phyloP scores from a whole-genome alignment of 2,797 vertebrate species.

The Rhabdophis nuchalis region DNA sequence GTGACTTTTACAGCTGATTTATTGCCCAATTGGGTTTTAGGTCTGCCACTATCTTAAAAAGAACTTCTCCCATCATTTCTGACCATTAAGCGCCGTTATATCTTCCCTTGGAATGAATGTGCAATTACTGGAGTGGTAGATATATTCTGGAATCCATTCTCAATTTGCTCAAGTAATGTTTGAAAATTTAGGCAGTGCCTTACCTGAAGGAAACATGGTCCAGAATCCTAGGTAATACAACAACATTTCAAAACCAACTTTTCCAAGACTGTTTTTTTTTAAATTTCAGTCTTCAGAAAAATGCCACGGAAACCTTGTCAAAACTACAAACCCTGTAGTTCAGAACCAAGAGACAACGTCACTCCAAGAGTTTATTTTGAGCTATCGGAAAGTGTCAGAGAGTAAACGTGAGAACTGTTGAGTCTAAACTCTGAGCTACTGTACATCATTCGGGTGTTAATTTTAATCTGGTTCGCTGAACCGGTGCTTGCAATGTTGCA shows the following conservation, averaged over 20 bases:
- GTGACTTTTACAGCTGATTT: conserved; percentile 58
- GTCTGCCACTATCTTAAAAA: conserved; percentile 43
- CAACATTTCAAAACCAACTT: not conserved
- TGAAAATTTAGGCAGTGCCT: not conserved
- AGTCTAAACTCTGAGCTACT: not conserved
- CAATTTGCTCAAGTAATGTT: not conserved
- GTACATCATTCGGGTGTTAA: too few relatives aligned
- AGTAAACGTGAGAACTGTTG: not conserved
- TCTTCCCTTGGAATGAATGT: conserved; percentile 19
- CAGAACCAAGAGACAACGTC: not conserved
- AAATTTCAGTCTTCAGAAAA: not conserved
- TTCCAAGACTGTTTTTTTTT: not conserved
- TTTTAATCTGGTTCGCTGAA: too few relatives aligned
- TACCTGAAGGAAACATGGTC: not conserved
- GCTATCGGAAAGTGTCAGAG: not conserved
- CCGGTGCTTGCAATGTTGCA: too few relatives aligned
- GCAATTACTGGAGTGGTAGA: not conserved
- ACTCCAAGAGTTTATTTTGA: not conserved
- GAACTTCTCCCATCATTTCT: conserved; percentile 38
- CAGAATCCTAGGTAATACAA: not conserved
- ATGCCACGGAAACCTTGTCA: not conserved
- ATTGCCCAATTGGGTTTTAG: conserved; percentile 58
- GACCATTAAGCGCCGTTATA: conserved; percentile 19
- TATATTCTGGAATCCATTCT: not conserved
- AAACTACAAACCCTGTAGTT: not conserved